A percentile compares a stretch with the other conserved stretches of the same genome.
These are phyloP conservation scores for Melanaphis sacchari DNA, from an alignment of 1,140 invertebrate genomes.

Conservation along the genomic window DNA sequence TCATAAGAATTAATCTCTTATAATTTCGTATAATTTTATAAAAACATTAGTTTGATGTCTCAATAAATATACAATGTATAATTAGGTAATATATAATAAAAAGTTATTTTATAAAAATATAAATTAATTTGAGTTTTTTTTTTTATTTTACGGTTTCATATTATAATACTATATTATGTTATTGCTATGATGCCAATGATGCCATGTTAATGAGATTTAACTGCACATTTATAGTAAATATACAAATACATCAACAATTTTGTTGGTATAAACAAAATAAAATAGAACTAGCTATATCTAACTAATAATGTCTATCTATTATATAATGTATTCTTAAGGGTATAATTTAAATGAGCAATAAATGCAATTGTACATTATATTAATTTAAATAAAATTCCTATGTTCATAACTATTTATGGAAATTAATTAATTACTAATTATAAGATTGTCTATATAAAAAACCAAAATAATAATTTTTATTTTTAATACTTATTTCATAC, in stretches of 20 bases:
- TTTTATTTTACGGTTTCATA: not conserved
- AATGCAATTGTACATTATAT: not conserved
- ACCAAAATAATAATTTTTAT: not conserved
- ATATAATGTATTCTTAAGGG: too few relatives aligned
- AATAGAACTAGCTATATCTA: too few relatives aligned
- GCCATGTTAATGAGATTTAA: not conserved
- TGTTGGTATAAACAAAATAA: too few relatives aligned
- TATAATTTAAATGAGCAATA: not conserved
- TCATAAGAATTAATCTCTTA: rapidly evolving
- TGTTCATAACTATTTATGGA: not conserved
- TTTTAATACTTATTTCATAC: not conserved
- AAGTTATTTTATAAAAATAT: not conserved
- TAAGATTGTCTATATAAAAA: not conserved
- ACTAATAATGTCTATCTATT: too few relatives aligned
- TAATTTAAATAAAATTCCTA: not conserved
- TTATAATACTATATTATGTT: too few relatives aligned
- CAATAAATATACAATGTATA: not conserved
- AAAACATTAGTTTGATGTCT: not conserved
- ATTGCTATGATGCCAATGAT: too few relatives aligned
- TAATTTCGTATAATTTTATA: not conserved
- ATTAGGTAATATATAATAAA: not conserved
- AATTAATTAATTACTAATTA: not conserved
- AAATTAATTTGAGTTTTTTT: not conserved
- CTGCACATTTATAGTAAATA: not conserved
- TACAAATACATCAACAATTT: too few relatives aligned